Conservation (phyloP, 2,888 invertebrate genomes). For the Amphipoea lucens region DNA sequence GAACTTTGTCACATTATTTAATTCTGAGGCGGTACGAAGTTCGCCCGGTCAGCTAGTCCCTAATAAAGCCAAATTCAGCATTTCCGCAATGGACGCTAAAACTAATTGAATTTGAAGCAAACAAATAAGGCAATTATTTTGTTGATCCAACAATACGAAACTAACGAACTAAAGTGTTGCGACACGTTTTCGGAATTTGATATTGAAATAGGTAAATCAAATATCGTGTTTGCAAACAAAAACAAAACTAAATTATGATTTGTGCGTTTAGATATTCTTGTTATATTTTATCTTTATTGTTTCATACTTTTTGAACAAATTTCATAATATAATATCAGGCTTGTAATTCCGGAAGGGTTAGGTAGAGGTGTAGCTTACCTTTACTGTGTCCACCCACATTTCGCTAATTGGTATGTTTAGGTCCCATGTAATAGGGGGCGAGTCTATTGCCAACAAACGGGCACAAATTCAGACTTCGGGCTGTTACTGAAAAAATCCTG, state of each 20-base stretch:
- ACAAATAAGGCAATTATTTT: constrained; percentile 47
- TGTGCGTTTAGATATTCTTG: neutral
- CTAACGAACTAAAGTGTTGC: constrained; percentile 27
- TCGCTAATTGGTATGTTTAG: neutral
- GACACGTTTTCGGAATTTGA: constrained; percentile 31
- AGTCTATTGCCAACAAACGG: neutral
- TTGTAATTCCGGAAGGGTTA: neutral
- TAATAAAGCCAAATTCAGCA: neutral
- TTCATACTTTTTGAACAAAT: neutral
- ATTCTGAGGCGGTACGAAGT: too few relatives aligned
- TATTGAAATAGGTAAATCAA: constrained; percentile 38
- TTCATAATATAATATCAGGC: neutral
- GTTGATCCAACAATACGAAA: constrained; percentile 11
- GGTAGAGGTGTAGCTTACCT: neutral
- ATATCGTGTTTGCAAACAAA: constrained; percentile 23
- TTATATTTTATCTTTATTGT: neutral
- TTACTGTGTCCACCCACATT: neutral
- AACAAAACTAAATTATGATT: constrained; percentile 21
- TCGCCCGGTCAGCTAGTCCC: too few relatives aligned
- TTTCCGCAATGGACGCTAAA: neutral
- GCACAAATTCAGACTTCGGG: neutral
- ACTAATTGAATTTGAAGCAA: constrained; percentile 16
- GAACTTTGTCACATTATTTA: too few relatives aligned
- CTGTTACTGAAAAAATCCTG: neutral
- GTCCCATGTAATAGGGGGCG: neutral